Conservation (phyloP, 2,113 vertebrate genomes). For the Athene cunicularia region DNA sequence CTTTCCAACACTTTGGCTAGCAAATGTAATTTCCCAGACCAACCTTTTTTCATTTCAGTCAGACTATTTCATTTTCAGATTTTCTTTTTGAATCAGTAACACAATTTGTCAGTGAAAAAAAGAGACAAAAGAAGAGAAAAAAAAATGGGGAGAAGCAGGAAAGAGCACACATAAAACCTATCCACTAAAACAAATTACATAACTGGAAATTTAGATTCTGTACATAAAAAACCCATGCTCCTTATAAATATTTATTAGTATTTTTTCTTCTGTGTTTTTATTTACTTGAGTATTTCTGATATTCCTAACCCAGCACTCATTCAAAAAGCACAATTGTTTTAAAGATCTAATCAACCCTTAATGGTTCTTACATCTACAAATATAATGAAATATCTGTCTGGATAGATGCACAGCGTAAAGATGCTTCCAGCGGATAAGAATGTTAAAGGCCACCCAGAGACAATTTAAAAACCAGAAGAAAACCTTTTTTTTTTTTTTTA, state of each 20-base stretch:
- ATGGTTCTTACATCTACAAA: not conserved
- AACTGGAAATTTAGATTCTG: not conserved
- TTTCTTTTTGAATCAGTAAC: not conserved
- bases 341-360: not conserved
- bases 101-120: not conserved
- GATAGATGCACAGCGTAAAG: not conserved
- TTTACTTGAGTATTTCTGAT: not conserved
- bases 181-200: not conserved
- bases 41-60: not conserved
- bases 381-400: not conserved
- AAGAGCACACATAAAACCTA: not conserved
- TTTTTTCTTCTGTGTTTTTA: not conserved
- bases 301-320: not conserved
- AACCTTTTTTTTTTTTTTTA: not conserved
- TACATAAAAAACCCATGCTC: not conserved
- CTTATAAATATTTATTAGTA: slow-evolving; percentile 38
- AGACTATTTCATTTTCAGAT: not conserved
- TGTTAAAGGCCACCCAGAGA: not conserved
- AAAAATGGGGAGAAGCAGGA: not conserved
- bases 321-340: not conserved
- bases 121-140: not conserved
- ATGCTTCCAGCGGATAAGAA: not conserved
- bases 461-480: not conserved
- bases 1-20: not conserved
- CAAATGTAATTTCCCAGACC: not conserved